phyloP scores from a whole-genome alignment of 2,888 invertebrate genomes.

The Drosophila borborema region DNA sequence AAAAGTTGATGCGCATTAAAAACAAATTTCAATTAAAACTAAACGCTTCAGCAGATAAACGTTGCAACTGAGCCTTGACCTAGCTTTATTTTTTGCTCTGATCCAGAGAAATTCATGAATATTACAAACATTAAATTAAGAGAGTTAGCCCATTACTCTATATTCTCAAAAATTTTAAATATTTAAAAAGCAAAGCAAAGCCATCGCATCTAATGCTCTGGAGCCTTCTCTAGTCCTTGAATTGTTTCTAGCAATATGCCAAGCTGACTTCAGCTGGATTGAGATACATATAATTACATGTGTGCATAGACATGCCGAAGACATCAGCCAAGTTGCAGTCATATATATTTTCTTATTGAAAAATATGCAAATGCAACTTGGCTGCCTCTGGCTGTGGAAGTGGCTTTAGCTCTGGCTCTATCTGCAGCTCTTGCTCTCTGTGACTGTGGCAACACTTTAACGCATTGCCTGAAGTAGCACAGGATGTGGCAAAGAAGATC shows the following conservation, averaged over 20 bases:
- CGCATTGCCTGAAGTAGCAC: slow-evolving; percentile 16
- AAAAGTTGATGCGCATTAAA: slow-evolving; percentile 6
- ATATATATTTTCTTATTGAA: slow-evolving; percentile 54
- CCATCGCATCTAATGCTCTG: too few species aligned
- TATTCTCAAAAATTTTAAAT: too few species aligned
- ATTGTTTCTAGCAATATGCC: background rate
- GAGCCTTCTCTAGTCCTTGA: too few species aligned
- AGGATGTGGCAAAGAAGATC: background rate
- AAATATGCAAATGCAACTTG: slow-evolving; percentile 60
- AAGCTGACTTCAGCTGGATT: slow-evolving; percentile 17
- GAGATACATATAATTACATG: slow-evolving; percentile 2
- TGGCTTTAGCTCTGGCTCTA: background rate
- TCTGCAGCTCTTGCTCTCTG: background rate
- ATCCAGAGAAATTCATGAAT: too few species aligned
- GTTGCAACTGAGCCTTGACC: background rate
- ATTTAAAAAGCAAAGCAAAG: too few species aligned
- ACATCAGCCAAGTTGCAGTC: slow-evolving; percentile 22
- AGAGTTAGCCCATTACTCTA: too few species aligned
- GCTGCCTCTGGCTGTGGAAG: background rate
- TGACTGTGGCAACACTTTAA: slow-evolving; percentile 14
- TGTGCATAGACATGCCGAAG: background rate
- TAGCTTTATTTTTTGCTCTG: too few species aligned
- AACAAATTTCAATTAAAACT: slow-evolving; percentile 27
- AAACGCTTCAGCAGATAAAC: slow-evolving; percentile 12
- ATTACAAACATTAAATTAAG: too few species aligned